Base-by-base conservation (phyloP, 2,888 invertebrate genomes). In the Xestia rhomboidea region DNA sequence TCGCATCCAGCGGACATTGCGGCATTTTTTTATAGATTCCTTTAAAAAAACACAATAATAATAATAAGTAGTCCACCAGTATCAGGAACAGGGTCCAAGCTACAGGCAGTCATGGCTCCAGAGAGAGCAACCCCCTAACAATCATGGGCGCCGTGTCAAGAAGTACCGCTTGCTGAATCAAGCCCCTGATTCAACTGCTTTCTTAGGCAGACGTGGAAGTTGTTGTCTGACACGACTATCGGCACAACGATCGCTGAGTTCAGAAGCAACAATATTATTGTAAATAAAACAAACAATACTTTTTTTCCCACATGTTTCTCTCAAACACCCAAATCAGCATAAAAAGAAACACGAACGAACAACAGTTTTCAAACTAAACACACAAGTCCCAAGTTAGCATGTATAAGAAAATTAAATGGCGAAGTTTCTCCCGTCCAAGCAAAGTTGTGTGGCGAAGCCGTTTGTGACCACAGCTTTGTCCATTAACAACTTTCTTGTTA, bases 401-500 rank as follows among this genome's bases (percentile, higher is more conserved):
- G 72, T 83, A 79, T 75, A 89, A 85, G 89, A 87, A 90, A 90
- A 89, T 89, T 87, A 87, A 85, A 88, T 84, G 85, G 70, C 7
- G 75, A 91, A 91, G 88, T 91, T 88, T 78, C 71, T 68, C 10
- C 68, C 41, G 73, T 57, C 68, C 81, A 71, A 70, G n/a, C 73
- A 67, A 91, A 91, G 85, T 91, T 88, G 72, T 78, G 82, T 73
- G 67, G 78, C 44, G n/a, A 83, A 73, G 80, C 82, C 75, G 88
- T 88, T 90, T 88, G 87, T 85, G 88, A 91, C 92, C 91, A 87
- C 90, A 89, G 81, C n/a, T n/a, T 88, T 87, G 41, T 91, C 89
- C 91, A 92, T 93, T 93, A 91, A 89, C 89, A 91, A 92, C 89
- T 91, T 92, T 89, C 90, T 90, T 90, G 88, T 88, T 86, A 78